phyloP scores from a whole-genome alignment of 2,113 vertebrate species.

The Haemorhous mexicanus region DNA sequence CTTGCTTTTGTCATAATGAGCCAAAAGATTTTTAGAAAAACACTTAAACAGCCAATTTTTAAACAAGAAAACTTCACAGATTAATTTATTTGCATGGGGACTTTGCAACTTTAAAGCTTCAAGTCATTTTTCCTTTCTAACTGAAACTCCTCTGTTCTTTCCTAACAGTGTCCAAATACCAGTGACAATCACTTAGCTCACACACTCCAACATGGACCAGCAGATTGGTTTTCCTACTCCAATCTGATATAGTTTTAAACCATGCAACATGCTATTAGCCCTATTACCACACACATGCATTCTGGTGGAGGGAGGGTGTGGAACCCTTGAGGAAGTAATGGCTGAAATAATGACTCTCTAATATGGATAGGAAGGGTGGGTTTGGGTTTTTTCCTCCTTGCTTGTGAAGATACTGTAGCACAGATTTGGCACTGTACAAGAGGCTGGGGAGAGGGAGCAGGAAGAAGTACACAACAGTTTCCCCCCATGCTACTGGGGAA shows the following conservation, averaged over 20 bases:
- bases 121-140: not conserved
- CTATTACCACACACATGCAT: too few species aligned
- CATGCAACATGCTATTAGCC: not conserved
- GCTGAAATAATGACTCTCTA: not conserved
- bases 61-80: not conserved
- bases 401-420: not conserved
- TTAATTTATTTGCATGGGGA: not conserved
- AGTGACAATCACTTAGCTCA: not conserved
- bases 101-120: not conserved
- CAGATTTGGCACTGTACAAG: rapidly evolving
- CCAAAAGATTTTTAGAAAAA: not conserved
- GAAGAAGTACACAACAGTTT: rapidly evolving
- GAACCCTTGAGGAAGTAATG: not conserved
- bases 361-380: not conserved
- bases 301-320: not conserved
- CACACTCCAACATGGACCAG: not conserved
- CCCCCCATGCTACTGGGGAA: rapidly evolving
- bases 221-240: not conserved
- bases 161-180: not conserved
- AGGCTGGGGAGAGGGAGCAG: not conserved
- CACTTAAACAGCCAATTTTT: not conserved
- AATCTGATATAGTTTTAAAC: not conserved
- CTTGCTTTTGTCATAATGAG: not conserved
- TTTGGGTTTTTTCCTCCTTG: not conserved
- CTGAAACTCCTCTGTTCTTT: not conserved